Evolutionary conservation across 2,888 invertebrate genomes (phyloP).

Genomic region (Heliconius sara): DNA sequence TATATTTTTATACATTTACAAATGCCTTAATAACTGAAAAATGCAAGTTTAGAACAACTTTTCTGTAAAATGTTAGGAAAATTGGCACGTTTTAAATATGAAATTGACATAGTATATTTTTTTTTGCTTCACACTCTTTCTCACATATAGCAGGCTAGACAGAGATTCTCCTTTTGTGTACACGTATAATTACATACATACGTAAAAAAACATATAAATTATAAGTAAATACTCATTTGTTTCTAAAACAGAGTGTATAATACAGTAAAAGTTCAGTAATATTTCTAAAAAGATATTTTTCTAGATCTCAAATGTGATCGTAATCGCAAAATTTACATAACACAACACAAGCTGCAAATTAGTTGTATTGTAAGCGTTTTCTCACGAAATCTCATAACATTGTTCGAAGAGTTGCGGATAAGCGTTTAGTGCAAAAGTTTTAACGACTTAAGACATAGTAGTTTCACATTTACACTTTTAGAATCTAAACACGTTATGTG

Average conservation of each 20-base stretch:
- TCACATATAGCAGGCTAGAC: too few relatives aligned
- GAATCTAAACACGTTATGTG: background rate
- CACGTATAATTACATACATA: too few relatives aligned
- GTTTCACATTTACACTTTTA: background rate
- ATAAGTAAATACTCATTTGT: background rate
- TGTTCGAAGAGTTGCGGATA: slow-evolving; percentile 14
- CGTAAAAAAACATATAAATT: background rate
- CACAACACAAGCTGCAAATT: slow-evolving; percentile 7
- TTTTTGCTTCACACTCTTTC: too few relatives aligned
- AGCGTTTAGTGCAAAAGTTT: slow-evolving; percentile 2
- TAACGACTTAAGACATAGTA: background rate
- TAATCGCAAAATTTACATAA: slow-evolving; percentile 31
- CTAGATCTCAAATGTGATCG: background rate
- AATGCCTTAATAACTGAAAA: too few relatives aligned
- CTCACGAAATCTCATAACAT: slow-evolving; percentile 28
- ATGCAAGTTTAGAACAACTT: too few relatives aligned
- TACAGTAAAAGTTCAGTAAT: slow-evolving; percentile 1
- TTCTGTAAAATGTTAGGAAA: too few relatives aligned
- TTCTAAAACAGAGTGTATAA: background rate
- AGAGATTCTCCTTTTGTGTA: too few relatives aligned
- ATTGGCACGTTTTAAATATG: too few relatives aligned
- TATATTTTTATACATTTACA: too few relatives aligned
- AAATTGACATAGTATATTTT: too few relatives aligned
- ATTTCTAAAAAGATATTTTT: background rate
- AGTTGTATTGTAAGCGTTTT: slow-evolving; percentile 19